Base-by-base conservation (phyloP, 2,113 vertebrate genomes). In the Haemorhous mexicanus region DNA sequence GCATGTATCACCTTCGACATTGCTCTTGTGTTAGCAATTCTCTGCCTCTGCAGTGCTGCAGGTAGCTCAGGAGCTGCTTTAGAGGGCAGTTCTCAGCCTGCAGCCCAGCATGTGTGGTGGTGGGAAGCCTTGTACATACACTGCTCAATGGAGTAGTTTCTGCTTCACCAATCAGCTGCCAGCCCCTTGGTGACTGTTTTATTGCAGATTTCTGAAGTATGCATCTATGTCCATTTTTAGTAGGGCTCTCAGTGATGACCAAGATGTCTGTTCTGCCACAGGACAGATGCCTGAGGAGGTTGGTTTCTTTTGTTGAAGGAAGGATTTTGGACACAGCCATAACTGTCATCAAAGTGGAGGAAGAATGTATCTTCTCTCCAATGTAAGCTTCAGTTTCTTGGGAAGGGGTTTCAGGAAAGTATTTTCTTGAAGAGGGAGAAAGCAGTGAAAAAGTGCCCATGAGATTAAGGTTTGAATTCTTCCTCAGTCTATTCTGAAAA, bases 51-150 rank as follows among this genome's bases (percentile, higher is more conserved):
- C 7, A 1, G 20, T 26, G 37, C 39, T 70, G 73, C 10, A 21
- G 58, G 44, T 55, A 4, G 22, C 4, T 3, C 28, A 33, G 61
- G 47, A 58, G 0, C 35, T 18, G 13, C 24, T 82, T 26, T 33
- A 11, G 44, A 67, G 61, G 61, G n/a, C n/a, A 64, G 28, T 13
- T 53, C 26, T 46, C 16, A 23, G 52, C 8, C 30, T 81, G 43
- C 13, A 0, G 9, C 47, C 21, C 47, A 39, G 3, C 0, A 0
- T 2, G 0, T 3, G n/a, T 39, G 44, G 68, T 81, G 39, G 9
- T 46, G 33, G 53, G 30, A 92, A 84, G n/a, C 12, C 35, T 35
- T 43, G 13, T 43, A 4, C 1, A 0, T 39, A 5, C 1, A 1
- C 61, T 63, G 18, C 44, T 72, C 30, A 8, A 0, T 1, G 1